Base-by-base conservation (phyloP, 2,797 vertebrate species). In the Streptopelia turtur region DNA sequence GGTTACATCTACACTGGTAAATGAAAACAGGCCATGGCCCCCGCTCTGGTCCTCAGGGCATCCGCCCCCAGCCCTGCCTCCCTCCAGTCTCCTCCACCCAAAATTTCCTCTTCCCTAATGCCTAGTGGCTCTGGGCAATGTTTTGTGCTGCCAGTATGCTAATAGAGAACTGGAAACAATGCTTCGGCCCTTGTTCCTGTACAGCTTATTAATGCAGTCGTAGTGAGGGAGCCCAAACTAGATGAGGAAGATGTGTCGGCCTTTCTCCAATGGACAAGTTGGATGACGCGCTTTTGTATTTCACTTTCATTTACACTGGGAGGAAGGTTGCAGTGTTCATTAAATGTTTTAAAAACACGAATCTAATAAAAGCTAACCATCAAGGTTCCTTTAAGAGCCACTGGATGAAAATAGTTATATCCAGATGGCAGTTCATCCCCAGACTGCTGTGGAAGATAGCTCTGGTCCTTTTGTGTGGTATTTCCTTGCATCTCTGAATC, bases 91-190 rank as follows among this genome's bases (percentile, higher is more conserved):
- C 7, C 63, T 61, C 68, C 41, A 70, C 13, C 15, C 68, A 39
- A 56, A 66, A 37, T 2, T 3, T 66, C n/a, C 30, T 59, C 28
- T 17, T 82, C 25, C 18, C 60, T 31, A 70, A 28, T 0, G 6
- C 37, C 31, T 24, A 31, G 31, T 0, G 2, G 20, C 16, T 82
- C 81, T 28, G 33, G 55, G 50, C 24, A 16, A 11, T 23, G 33
- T 33, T 72, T 53, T 13, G 20, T 31, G n/a, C 23, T 16, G 35
- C n/a, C 39, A 35, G 25, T 10, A 35, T 1, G 13, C 21, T 65
- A 79, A 69, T 25, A 55, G 83, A 79, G 30, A 47, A 5, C 8
- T 0, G 0, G 25, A 14, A 27, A 37, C 27, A 41, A n/a, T 7
- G 5, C 43, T 70, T 79, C 78, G 71, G 74, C n/a, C 47, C 52